These are phyloP conservation scores for Neodiprion pinetum DNA, from an alignment of 1,140 invertebrate species.

Conservation along the genomic window DNA sequence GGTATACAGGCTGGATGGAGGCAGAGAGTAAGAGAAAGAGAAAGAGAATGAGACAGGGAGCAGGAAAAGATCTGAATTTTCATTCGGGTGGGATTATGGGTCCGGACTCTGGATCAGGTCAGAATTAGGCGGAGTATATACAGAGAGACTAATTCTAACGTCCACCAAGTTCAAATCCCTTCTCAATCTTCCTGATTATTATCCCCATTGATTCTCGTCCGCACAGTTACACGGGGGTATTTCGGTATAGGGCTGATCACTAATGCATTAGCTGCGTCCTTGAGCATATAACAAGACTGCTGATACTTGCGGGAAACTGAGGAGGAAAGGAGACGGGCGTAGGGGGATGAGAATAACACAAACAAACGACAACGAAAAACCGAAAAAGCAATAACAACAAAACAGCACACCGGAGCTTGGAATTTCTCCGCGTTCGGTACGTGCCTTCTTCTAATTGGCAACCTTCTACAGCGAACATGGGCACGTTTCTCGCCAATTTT, in stretches of 20 bases:
- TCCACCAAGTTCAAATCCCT: neutral
- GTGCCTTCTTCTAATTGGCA: neutral
- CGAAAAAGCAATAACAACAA: neutral
- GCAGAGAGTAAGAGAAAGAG: neutral
- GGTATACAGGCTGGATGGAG: neutral
- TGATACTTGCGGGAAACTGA: neutral
- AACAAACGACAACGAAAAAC: neutral
- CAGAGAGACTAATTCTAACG: neutral
- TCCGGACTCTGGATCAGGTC: neutral
- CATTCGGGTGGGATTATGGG: neutral
- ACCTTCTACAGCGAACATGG: neutral
- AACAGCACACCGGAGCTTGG: neutral
- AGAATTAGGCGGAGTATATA: neutral
- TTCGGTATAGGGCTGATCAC: neutral
- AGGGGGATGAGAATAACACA: neutral
- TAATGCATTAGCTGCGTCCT: conserved; percentile 1
- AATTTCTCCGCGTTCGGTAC: neutral
- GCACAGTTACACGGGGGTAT: neutral
- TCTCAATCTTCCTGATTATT: conserved; percentile 2
- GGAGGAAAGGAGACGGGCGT: neutral
- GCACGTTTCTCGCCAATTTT: conserved; percentile 3
- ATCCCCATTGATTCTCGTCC: neutral
- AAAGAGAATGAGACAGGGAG: neutral
- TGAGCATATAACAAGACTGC: neutral
- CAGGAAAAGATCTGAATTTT: no score